These are phyloP conservation scores for Ispidina picta DNA, from an alignment of 2,797 vertebrate genomes.

Conservation along the genomic window DNA sequence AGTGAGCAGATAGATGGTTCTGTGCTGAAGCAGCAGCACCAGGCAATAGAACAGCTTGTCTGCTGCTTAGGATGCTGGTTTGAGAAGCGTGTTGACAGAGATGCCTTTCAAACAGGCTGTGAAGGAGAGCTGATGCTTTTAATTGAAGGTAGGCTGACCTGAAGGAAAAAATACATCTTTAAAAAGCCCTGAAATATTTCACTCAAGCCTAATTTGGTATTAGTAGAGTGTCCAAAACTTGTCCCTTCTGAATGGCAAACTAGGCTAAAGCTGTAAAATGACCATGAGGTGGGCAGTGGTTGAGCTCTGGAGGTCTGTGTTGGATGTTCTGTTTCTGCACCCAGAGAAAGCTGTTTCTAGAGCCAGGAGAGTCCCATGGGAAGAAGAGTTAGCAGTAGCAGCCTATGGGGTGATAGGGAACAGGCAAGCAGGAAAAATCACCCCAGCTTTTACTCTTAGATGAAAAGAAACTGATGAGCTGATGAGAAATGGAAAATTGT, in stretches of 20 bases:
- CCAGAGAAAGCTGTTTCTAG: no score
- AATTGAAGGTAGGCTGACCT: constrained; percentile 5
- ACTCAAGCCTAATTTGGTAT: not conserved
- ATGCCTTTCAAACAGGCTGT: constrained; percentile 48
- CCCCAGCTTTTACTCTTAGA: no score
- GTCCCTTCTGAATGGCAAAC: not conserved
- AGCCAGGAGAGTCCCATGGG: no score
- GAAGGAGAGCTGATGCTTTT: constrained; percentile 24
- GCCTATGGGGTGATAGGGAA: no score
- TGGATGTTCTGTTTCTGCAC: no score
- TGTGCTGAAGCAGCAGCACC: constrained; percentile 53
- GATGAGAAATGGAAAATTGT: no score
- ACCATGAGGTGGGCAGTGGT: no score
- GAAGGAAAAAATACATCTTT: not conserved
- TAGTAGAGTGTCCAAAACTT: not conserved
- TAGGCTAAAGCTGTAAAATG: constrained; percentile 18
- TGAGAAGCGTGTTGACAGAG: constrained; percentile 58
- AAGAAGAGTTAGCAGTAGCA: no score
- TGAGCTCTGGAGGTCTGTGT: no score
- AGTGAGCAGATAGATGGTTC: constrained; percentile 59
- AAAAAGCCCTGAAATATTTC: not conserved
- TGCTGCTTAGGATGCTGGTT: constrained; percentile 47
- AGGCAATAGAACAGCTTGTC: constrained; percentile 60
- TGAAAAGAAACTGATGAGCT: no score
- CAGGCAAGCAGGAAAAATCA: no score